Percentiles rank a stretch among this genome's conserved stretches.
phyloP scores from a whole-genome alignment of 2,888 invertebrate species.

The Hirtodrosophila alboralis region DNA sequence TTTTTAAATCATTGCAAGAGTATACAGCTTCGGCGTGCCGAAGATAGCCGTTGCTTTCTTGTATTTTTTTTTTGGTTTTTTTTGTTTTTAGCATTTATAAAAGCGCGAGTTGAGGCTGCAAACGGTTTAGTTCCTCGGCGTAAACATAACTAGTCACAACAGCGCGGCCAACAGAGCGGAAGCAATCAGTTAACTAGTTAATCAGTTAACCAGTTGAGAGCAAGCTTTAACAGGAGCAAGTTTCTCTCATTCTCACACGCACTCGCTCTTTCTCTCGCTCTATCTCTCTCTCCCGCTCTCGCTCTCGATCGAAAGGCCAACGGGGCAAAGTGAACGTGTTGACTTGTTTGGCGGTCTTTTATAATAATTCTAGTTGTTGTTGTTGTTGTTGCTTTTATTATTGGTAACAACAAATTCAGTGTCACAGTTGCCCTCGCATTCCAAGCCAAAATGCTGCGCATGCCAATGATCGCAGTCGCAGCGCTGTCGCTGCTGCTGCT shows the following conservation, averaged over 20 bases:
- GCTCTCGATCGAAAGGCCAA: slow-evolving; percentile 44
- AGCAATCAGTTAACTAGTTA: slow-evolving; percentile 48
- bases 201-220: slow-evolving; percentile 36
- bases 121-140: slow-evolving; percentile 82
- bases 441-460: slow-evolving; percentile 57
- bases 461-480: slow-evolving; percentile 50
- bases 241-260: slow-evolving; percentile 33
- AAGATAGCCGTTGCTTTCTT: too few relatives aligned
- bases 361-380: slow-evolving; percentile 1
- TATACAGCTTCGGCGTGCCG: too few relatives aligned
- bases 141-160: slow-evolving; percentile 82
- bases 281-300: too few relatives aligned
- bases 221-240: slow-evolving; percentile 59
- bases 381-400: slow-evolving; percentile 22
- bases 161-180: slow-evolving; percentile 48
- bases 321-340: slow-evolving; percentile 70
- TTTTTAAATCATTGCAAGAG: too few relatives aligned
- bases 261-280: slow-evolving; percentile 3
- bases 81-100: slow-evolving; percentile 63
- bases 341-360: slow-evolving; percentile 55
- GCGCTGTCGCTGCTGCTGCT: slow-evolving; percentile 14
- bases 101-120: slow-evolving; percentile 71
- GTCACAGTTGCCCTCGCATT: slow-evolving; percentile 56
- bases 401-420: slow-evolving; percentile 52
- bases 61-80: too few relatives aligned